Evolutionary conservation across 2,797 vertebrate genomes (phyloP).

Genomic region (Dallia pectoralis): DNA sequence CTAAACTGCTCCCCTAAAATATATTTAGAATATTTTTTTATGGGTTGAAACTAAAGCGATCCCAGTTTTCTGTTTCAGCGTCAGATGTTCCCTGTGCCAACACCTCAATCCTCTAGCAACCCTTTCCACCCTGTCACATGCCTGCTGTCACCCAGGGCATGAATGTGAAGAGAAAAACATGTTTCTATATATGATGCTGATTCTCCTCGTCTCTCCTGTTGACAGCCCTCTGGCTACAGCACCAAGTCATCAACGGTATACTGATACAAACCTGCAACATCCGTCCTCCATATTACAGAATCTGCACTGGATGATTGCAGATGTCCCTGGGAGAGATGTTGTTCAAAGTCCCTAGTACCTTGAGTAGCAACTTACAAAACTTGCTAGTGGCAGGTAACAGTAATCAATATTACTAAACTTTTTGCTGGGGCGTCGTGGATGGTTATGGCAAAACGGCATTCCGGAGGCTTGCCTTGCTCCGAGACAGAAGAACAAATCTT

Average conservation of each 20-base stretch:
- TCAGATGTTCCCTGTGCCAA: constrained; percentile 10
- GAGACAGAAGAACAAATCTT: no score
- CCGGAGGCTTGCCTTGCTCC: no score
- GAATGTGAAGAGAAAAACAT: constrained; percentile 8
- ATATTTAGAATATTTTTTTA: no score
- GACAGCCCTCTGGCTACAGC: constrained; percentile 18
- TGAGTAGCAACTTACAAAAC: no score
- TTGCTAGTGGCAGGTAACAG: no score
- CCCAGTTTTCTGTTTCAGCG: constrained; percentile 6
- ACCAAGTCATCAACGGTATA: constrained; percentile 8
- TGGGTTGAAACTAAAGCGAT: no score
- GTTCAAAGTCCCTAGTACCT: constrained; percentile 3
- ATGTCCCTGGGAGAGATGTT: not conserved
- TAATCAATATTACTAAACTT: no score
- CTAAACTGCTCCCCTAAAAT: no score
- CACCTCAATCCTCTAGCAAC: not conserved
- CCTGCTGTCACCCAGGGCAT: constrained; percentile 31
- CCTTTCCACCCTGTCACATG: not conserved
- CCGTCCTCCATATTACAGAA: constrained; percentile 12
- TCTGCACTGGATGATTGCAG: not conserved
- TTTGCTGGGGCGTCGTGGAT: no score
- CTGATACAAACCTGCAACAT: constrained; percentile 3
- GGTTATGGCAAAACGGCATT: no score
- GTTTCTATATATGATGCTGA: constrained; percentile 8
- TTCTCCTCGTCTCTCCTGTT: constrained; percentile 17